phyloP scores from a whole-genome alignment of 2,888 invertebrate genomes.

The Caenorhabditis becei region DNA sequence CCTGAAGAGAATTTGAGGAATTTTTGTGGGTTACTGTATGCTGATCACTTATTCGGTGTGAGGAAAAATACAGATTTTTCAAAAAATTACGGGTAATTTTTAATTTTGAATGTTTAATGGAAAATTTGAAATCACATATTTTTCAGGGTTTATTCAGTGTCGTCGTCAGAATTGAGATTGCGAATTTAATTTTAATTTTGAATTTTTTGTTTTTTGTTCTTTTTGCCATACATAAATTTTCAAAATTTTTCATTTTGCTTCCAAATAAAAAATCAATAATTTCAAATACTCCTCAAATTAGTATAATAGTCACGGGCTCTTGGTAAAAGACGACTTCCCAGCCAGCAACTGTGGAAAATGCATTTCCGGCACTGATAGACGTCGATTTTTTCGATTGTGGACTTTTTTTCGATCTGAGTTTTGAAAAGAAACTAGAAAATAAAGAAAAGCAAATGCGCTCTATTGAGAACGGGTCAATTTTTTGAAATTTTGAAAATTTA shows the following conservation, averaged over 20 bases:
- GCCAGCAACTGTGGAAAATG: slow-evolving; percentile 81
- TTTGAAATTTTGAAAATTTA: slow-evolving; percentile 39
- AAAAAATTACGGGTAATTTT: slow-evolving; percentile 34
- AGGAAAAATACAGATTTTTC: slow-evolving; percentile 2
- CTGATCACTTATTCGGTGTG: slow-evolving; percentile 17
- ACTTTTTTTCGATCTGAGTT: slow-evolving; percentile 73
- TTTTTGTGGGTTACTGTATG: not conserved
- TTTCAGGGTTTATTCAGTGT: slow-evolving; percentile 49
- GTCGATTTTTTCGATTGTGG: slow-evolving; percentile 80
- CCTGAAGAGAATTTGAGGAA: slow-evolving; percentile 4
- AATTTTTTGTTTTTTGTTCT: not conserved
- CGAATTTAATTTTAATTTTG: not conserved
- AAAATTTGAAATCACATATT: not conserved
- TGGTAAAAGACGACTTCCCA: slow-evolving; percentile 77
- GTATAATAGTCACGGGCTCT: slow-evolving; percentile 79
- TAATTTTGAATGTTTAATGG: slow-evolving; percentile 5
- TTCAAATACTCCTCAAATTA: slow-evolving; percentile 75
- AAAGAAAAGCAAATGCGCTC: not conserved
- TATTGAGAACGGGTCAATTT: no score
- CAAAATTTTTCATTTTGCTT: not conserved
- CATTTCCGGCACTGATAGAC: slow-evolving; percentile 80
- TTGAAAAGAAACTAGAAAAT: slow-evolving; percentile 4
- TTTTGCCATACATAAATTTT: not conserved
- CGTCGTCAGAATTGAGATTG: slow-evolving; percentile 32
- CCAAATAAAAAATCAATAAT: not conserved